phyloP scores from a whole-genome alignment of 2,888 invertebrate genomes.

The Branchipolynoe longqiensis region DNA sequence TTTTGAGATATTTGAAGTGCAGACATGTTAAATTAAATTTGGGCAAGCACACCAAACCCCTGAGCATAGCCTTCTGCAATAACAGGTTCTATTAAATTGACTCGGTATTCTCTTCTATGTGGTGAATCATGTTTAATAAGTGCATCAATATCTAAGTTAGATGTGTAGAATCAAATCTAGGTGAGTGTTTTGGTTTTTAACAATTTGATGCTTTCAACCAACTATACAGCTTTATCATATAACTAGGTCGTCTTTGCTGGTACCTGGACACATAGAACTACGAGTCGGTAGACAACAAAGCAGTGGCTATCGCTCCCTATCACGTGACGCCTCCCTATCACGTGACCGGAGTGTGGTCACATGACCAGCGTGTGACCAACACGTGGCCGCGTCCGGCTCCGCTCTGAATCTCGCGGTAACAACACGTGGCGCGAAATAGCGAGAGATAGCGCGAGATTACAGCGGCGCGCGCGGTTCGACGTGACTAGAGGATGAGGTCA shows the following conservation, averaged over 20 bases:
- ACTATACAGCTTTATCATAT: background rate
- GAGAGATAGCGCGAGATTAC: background rate
- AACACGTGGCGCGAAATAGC: slow-evolving; percentile 35
- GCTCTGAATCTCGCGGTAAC: background rate
- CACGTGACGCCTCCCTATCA: background rate
- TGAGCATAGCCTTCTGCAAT: too few relatives aligned
- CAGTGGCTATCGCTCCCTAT: too few relatives aligned
- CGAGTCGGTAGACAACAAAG: background rate
- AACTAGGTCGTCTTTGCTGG: background rate
- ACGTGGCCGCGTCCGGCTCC: background rate
- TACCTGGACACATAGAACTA: background rate
- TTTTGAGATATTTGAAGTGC: too few relatives aligned
- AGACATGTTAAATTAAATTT: too few relatives aligned
- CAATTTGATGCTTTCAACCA: background rate
- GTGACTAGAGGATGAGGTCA: too few relatives aligned
- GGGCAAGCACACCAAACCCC: too few relatives aligned
- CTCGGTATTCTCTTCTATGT: too few relatives aligned
- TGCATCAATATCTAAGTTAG: too few relatives aligned
- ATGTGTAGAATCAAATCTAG: too few relatives aligned
- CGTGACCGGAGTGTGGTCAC: background rate
- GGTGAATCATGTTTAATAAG: too few relatives aligned
- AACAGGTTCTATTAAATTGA: too few relatives aligned
- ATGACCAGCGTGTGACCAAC: slow-evolving; percentile 5
- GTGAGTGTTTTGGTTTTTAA: background rate
- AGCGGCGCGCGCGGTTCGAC: too few relatives aligned